Evolutionary conservation across 1,140 invertebrate genomes (phyloP).

Genomic region (Heliothis subflexa): DNA sequence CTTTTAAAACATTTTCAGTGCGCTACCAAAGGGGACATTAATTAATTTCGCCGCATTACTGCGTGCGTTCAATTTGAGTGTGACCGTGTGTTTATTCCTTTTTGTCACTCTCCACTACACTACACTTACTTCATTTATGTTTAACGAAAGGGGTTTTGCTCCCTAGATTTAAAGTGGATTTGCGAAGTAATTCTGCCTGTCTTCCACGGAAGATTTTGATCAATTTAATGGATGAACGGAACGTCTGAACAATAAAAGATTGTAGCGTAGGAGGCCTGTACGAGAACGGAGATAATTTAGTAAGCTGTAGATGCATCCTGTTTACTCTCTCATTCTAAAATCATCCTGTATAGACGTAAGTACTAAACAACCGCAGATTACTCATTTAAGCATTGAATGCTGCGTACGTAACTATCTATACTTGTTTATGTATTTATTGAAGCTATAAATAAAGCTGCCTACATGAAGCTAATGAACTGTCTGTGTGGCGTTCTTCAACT

Average conservation of each 20-base stretch:
- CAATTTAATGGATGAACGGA: conserved; percentile 25
- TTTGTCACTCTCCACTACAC: conserved; percentile 61
- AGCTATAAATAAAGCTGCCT: conserved; percentile 42
- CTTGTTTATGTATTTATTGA: conserved; percentile 17
- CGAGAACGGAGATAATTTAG: conserved; percentile 35
- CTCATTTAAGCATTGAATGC: conserved; percentile 33
- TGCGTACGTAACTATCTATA: neutral
- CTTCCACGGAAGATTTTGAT: conserved; percentile 32
- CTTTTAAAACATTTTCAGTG: conserved; percentile 71
- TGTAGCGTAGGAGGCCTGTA: conserved; percentile 28
- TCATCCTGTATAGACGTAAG: conserved; percentile 6
- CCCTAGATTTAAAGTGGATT: conserved; percentile 5
- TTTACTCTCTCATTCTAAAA: conserved; percentile 27
- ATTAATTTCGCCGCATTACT: conserved; percentile 79
- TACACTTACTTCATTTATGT: conserved; percentile 14
- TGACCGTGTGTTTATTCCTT: conserved; percentile 65
- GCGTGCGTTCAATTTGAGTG: conserved; percentile 73
- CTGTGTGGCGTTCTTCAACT: conserved; percentile 48
- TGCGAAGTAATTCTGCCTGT: conserved; percentile 12
- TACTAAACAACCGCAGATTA: conserved; percentile 23
- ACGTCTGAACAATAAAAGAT: conserved; percentile 25
- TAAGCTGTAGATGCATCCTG: conserved; percentile 36
- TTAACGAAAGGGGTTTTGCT: conserved; percentile 30
- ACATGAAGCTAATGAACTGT: conserved; percentile 54
- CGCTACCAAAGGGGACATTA: conserved; percentile 74